These are phyloP conservation scores for Lampropteryx suffumata DNA, from an alignment of 2,888 invertebrate species.

Conservation along the genomic window DNA sequence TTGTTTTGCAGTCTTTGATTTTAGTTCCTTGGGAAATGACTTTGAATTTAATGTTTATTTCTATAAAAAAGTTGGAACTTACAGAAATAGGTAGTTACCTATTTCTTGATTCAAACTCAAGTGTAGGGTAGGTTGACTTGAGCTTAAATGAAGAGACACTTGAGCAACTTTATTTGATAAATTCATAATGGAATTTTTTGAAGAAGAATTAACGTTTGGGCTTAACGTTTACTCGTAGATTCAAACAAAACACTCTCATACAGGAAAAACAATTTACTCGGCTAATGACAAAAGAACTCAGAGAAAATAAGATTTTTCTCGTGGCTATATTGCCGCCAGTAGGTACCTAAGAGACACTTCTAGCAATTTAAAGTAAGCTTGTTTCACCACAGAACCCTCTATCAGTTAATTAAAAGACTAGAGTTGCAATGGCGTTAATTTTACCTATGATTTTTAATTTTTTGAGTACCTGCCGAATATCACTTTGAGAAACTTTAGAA, in stretches of 20 bases:
- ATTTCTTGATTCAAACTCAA: no score
- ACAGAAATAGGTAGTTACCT: no score
- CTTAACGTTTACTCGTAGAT: slow-evolving; percentile 66
- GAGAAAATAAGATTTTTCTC: slow-evolving; percentile 55
- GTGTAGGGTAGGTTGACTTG: no score
- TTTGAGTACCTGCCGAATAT: no score
- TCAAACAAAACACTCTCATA: slow-evolving; percentile 51
- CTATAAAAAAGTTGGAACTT: no score
- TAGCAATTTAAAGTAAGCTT: slow-evolving; percentile 35
- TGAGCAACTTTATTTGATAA: slow-evolving; percentile 31
- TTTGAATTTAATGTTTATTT: no score
- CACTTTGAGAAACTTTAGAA: not conserved
- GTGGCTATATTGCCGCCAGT: slow-evolving; percentile 36
- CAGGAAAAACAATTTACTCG: slow-evolving; percentile 67
- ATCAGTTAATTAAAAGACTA: slow-evolving; percentile 36
- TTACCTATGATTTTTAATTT: not conserved
- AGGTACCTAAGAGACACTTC: slow-evolving; percentile 31
- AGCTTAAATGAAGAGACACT: slow-evolving; percentile 6
- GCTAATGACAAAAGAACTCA: slow-evolving; percentile 63
- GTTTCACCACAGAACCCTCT: slow-evolving; percentile 34
- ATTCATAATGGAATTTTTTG: slow-evolving; percentile 42
- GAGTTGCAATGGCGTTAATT: not conserved
- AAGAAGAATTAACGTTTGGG: slow-evolving; percentile 52
- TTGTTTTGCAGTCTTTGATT: no score
- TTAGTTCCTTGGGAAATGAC: no score